Conservation (phyloP, 2,888 invertebrate genomes). For the Chrysopilus asiliformis region DNA sequence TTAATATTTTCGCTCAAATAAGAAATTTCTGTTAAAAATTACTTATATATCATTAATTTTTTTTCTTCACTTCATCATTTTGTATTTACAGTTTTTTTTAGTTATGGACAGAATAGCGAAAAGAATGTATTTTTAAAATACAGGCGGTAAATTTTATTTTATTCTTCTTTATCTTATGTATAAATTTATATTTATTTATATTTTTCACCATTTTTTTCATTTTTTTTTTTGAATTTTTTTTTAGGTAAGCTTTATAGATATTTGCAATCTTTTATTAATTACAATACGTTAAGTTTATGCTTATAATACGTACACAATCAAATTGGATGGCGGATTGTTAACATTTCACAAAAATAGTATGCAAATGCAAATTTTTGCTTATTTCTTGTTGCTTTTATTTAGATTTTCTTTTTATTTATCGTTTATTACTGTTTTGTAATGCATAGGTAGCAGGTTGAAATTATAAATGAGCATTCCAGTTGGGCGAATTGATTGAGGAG, state of each 20-base stretch:
- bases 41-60: background rate
- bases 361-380: background rate
- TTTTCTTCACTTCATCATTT: background rate
- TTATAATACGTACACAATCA: conserved; percentile 1
- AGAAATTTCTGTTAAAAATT: no score
- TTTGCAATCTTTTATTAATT: background rate
- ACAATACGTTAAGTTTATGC: background rate
- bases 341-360: conserved; percentile 19
- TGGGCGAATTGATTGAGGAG: no score
- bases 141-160: conserved; percentile 13
- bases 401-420: background rate
- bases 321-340: conserved; percentile 22
- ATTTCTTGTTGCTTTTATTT: background rate
- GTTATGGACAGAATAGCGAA: conserved; percentile 20
- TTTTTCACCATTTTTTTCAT: conserved; percentile 13
- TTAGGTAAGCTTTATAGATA: conserved; percentile 5
- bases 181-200: conserved; percentile 14
- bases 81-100: conserved; percentile 1
- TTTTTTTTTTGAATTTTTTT: conserved; percentile 8
- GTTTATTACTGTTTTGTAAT: no score
- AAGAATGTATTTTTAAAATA: conserved; percentile 20
- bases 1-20: no score
- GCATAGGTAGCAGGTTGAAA: no score
- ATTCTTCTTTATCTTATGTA: conserved; percentile 9
- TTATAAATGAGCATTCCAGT: no score